These are phyloP conservation scores for Macrobrachium rosenbergii DNA, from an alignment of 1,140 invertebrate species.

Conservation along the genomic window DNA sequence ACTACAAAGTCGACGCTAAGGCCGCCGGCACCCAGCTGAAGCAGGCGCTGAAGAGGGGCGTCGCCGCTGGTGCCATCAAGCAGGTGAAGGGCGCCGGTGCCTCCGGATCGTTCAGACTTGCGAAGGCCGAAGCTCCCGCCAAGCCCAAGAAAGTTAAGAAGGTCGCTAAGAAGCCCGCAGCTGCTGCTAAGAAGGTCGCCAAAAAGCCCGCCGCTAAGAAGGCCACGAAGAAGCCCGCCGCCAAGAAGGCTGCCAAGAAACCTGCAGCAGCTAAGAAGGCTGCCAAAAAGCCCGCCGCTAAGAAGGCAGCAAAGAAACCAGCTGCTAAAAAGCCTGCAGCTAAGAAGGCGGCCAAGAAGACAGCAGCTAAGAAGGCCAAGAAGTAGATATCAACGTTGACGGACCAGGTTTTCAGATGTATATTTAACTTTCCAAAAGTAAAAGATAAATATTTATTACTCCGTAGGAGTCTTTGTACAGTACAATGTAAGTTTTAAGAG, in stretches of 20 bases:
- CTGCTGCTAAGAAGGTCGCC: not conserved
- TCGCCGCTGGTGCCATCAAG: slow-evolving; percentile 30
- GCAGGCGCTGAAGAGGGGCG: slow-evolving; percentile 47
- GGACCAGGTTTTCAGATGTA: not conserved
- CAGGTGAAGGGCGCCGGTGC: slow-evolving; percentile 53
- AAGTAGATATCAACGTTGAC: slow-evolving; percentile 39
- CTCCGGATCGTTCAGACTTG: slow-evolving; percentile 49
- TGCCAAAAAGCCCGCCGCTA: slow-evolving; percentile 38
- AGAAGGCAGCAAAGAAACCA: slow-evolving; percentile 37
- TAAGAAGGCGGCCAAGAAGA: slow-evolving; percentile 36
- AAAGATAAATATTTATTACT: slow-evolving; percentile 42
- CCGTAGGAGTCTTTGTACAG: slow-evolving; percentile 44
- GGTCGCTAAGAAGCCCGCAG: slow-evolving; percentile 15
- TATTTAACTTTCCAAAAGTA: not conserved
- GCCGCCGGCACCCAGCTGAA: slow-evolving; percentile 36
- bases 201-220: slow-evolving; percentile 29
- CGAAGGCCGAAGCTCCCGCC: slow-evolving; percentile 15
- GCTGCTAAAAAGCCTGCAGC: slow-evolving; percentile 27
- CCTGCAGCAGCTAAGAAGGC: slow-evolving; percentile 29
- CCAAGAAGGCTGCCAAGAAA: slow-evolving; percentile 21
- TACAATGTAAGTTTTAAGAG: slow-evolving; percentile 25
- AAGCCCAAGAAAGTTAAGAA: slow-evolving; percentile 22
- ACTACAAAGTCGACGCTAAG: slow-evolving; percentile 49
- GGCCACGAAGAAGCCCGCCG: slow-evolving; percentile 12
- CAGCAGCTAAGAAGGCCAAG: slow-evolving; percentile 23